These are phyloP conservation scores for Schizothorax lantsangensis DNA, from an alignment of 2,797 vertebrate genomes.

Conservation along the genomic window DNA sequence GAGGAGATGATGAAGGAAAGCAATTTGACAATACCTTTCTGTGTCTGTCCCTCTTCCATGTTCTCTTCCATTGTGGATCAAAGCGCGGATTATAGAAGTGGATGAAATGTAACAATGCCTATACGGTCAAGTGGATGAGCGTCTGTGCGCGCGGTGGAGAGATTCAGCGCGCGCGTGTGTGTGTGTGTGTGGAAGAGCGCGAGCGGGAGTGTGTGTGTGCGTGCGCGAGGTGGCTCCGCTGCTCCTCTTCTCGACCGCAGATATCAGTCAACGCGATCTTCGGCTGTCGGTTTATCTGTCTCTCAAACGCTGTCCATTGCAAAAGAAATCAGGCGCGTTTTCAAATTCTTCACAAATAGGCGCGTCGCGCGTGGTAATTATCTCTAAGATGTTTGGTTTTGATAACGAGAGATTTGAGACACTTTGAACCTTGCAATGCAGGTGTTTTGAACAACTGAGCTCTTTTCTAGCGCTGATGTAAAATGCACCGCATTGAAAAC, in stretches of 20 bases:
- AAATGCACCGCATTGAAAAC: constrained; percentile 77
- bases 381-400: not conserved
- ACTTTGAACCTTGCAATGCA: constrained; percentile 53
- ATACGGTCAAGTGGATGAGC: constrained; percentile 20
- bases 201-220: constrained; percentile 40
- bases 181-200: constrained; percentile 36
- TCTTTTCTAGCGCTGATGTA: constrained; percentile 73
- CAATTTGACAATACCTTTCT: constrained; percentile 85
- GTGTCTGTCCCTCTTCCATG: constrained; percentile 97
- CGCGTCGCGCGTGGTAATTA: constrained; percentile 8
- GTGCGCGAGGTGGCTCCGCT: constrained; percentile 29
- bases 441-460: constrained; percentile 65
- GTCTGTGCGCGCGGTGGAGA: constrained; percentile 14
- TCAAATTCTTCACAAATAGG: constrained; percentile 6
- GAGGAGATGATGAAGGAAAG: not conserved
- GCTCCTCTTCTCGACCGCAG: constrained; percentile 32
- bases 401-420: not conserved
- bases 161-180: constrained; percentile 55
- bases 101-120: constrained; percentile 69
- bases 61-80: constrained; percentile 92
- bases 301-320: constrained; percentile 49
- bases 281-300: constrained; percentile 60
- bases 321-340: not conserved
- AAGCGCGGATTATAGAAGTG: constrained; percentile 66
- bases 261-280: constrained; percentile 68